Percentiles rank a stretch among this genome's conserved stretches.
These are phyloP conservation scores for Tupiocoris notatus DNA, from an alignment of 2,888 invertebrate species.

Conservation along the genomic window DNA sequence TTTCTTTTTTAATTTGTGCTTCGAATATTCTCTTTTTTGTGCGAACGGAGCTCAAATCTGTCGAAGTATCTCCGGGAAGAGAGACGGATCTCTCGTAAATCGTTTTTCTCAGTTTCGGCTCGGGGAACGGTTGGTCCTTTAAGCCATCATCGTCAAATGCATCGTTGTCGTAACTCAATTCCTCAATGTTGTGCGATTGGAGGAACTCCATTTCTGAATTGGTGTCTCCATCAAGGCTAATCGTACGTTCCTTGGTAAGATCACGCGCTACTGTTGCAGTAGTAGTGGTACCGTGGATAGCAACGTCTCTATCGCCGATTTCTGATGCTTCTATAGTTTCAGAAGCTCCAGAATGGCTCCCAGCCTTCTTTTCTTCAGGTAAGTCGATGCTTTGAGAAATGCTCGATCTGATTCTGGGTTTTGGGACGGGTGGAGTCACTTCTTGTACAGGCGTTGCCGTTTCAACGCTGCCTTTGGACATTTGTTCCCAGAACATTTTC, in stretches of 20 bases:
- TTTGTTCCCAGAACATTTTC: constrained; percentile 59
- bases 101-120: constrained; percentile 53
- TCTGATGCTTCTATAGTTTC: constrained; percentile 48
- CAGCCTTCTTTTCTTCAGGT: constrained; percentile 12
- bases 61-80: constrained; percentile 57
- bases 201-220: constrained; percentile 52
- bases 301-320: constrained; percentile 42
- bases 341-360: constrained; percentile 49
- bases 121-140: constrained; percentile 47
- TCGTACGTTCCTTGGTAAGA: constrained; percentile 46
- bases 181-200: constrained; percentile 42
- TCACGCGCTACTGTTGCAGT: constrained; percentile 50
- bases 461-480: constrained; percentile 52
- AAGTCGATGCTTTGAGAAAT: constrained; percentile 42
- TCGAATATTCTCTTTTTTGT: constrained; percentile 62
- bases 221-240: constrained; percentile 45
- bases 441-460: constrained; percentile 52
- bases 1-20: constrained; percentile 62
- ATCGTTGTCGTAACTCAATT: constrained; percentile 51
- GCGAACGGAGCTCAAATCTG: constrained; percentile 56
- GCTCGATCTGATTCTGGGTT: constrained; percentile 53
- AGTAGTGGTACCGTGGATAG: constrained; percentile 49
- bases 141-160: constrained; percentile 53
- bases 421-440: constrained; percentile 54
- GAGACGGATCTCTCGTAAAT: constrained; percentile 58